Evolutionary conservation across 2,888 invertebrate species (phyloP), one percentile per base, ranked within the genome.

Genomic region (Colletes collaris): DNA sequence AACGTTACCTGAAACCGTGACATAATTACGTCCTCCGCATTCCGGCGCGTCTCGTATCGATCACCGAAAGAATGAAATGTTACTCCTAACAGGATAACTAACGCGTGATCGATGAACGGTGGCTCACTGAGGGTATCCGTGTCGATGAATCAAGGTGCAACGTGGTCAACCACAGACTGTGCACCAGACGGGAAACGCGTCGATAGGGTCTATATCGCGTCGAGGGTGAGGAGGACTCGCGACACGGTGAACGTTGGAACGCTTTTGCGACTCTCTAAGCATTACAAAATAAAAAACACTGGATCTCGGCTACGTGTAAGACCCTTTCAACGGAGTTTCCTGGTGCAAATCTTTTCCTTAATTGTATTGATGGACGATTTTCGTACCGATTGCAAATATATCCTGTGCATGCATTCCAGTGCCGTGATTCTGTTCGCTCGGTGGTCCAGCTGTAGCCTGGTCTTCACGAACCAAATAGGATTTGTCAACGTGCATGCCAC

Each of bases 391-490:
- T 95, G 96, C 81, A 95, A 94, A 93, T 98, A 98, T 94, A 98
- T 97, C 94, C 96, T 95, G 90, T 95, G 95, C 85, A 98, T 96
- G 91, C 97, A 97, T 92, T 98, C 95, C 89, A 95, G 91, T 62
- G 97, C 96, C 52, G 96, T 96, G 92, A 96, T 96, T 89, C 95
- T 95, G 83, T 93, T 92, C 76, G 93, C 89, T 81, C 92, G 90
- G 87, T 96, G 95, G 94, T 99, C 98, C 90, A 99, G 95, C 93
- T 99, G 99, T 76, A 99, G 94, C 81, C 99, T 95, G 62, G 99
- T 99, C 94, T 99, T 99, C 77, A 99, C 97, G 93, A 99, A 98
- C 99, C 99, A 99, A 92, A 99, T 99, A 68, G 99, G 99, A 94
- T 99, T 99, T 77, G 99, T 99, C 88, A 97, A 95, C 66, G 99